Evolutionary conservation across 2,888 invertebrate species (phyloP), one percentile per base, ranked within the genome.

Genomic region (Drosophila phalerata): DNA sequence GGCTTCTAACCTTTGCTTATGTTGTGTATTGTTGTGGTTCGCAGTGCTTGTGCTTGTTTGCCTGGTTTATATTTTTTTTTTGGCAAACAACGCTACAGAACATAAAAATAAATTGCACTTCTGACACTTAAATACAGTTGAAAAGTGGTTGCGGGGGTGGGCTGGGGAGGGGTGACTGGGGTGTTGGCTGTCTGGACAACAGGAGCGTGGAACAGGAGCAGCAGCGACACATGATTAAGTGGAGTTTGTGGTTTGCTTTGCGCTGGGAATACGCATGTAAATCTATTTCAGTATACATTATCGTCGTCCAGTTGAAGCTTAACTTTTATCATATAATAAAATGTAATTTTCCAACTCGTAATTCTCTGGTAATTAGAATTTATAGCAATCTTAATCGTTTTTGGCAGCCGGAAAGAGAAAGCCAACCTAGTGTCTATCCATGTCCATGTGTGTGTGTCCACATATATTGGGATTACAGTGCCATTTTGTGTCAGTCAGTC

Each of bases 261-360:
- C 71, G 64, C 68, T 67, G 74, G 87, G 87, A 87, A 85, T 85
- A 85, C 84, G 86, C 85, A 85, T 85, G 85, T 85, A 85, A 85
- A 85, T 85, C 85, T 88, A 88, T 85, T 85, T 85, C 84, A 74
- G 81, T 83, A 73, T 81, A 85, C 88, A 85, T 85, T 85, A 85
- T 85, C 88, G 81, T 78, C 85, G 85, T 88, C 88, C 85, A 85
- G 88, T 85, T 85, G 86, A 81, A 86, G 85, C 86, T 86, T 89
- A 89, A 86, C 89, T 89, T 89, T 86, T 86, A 86, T 89, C 85
- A 86, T 89, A 86, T 89, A 89, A 86, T 86, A 86, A 86, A 86
- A 86, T 89, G 85, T 89, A 82, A 86, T 86, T 86, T 89, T 85
- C 78, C 88, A 89, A 89, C 85, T 86, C 85, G 85, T 86, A 86